Evolutionary conservation across 2,888 invertebrate species (phyloP), one percentile per base, ranked within the genome.

Genomic region (Aromia moschata): DNA sequence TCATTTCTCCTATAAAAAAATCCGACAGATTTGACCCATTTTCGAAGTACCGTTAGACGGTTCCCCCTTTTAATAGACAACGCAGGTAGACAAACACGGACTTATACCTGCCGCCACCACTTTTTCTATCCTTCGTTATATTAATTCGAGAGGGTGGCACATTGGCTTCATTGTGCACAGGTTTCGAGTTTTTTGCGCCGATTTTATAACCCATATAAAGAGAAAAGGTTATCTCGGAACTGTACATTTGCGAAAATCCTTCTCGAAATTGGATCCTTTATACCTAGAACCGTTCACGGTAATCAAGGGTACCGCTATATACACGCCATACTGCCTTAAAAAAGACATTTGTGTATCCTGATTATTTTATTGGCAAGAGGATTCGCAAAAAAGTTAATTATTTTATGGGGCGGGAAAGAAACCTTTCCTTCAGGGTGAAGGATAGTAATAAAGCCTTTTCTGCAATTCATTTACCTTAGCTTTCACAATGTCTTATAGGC

Each of bases 101-200:
- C 61, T 65, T 65, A 55, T 70, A 70, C 70, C 70, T 70, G 67
- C 66, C 59, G 59, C 57, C 30, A 18, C 43, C 58, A 55, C 40
- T 40, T 49, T 30, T 33, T 33, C 33, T 3, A 25, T 55, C 17
- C 55, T 36, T 52, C 59, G 55, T 56, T 60, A 63, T 65, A 62
- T 69, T 62, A 65, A 67, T 65, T 60, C 45, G 41, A 56, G 59
- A 56, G 60, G 60, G 65, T 60, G 69, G 67, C 51, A 56, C 44
- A 46, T 49, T 16, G 25, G 25, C 46, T 58, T 58, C 47, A 53
- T 53, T 54, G 46, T 45, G n/a, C n/a, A 37, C 47, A 45, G 47
- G 53, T 47, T 58, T 45, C 40, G 40, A 25, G 44, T 54, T 63
- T 63, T 63, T 63, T 62, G 60, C 60, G 47, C 44, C 20, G 38